Conservation (phyloP, 1,140 invertebrate species). For the Fragariocoptes setiger region DNA sequence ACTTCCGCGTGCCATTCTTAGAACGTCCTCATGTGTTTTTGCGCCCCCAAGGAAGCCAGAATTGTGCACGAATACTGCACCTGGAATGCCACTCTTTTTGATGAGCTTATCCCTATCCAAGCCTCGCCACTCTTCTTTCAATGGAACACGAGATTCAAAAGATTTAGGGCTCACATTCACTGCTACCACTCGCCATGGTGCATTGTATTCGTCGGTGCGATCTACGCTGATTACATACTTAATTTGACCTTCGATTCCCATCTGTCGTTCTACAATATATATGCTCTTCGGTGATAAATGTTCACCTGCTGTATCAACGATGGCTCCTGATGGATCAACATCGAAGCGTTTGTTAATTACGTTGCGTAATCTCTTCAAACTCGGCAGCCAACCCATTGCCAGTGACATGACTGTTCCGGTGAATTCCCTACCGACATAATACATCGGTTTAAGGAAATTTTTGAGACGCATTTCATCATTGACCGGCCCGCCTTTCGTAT, state of each 20-base stretch:
- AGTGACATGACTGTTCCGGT: conserved; percentile 32
- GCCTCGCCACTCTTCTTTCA: conserved; percentile 46
- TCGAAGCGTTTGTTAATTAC: conserved; percentile 29
- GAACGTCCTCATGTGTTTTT: conserved; percentile 36
- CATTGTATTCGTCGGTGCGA: conserved; percentile 28
- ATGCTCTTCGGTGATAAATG: conserved; percentile 74
- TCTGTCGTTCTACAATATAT: conserved; percentile 41
- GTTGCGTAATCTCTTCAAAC: conserved; percentile 31
- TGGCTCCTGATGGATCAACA: conserved; percentile 34
- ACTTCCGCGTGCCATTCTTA: too few species aligned
- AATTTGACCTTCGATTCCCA: conserved; percentile 25
- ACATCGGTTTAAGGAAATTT: conserved; percentile 30
- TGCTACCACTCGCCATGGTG: conserved; percentile 41
- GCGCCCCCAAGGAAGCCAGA: conserved; percentile 71
- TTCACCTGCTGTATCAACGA: conserved; percentile 28
- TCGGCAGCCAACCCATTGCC: conserved; percentile 44
- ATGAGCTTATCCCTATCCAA: conserved; percentile 38
- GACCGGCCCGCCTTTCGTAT: conserved; percentile 32
- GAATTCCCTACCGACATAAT: conserved; percentile 48
- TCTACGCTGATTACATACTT: conserved; percentile 49
- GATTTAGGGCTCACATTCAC: conserved; percentile 35
- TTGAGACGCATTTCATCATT: conserved; percentile 10
- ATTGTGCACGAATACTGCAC: conserved; percentile 51
- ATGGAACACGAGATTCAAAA: conserved; percentile 37
- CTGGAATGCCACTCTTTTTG: conserved; percentile 30